Conservation (phyloP, 64 coral and sea anemone genomes). For the Montipora foliosa region DNA sequence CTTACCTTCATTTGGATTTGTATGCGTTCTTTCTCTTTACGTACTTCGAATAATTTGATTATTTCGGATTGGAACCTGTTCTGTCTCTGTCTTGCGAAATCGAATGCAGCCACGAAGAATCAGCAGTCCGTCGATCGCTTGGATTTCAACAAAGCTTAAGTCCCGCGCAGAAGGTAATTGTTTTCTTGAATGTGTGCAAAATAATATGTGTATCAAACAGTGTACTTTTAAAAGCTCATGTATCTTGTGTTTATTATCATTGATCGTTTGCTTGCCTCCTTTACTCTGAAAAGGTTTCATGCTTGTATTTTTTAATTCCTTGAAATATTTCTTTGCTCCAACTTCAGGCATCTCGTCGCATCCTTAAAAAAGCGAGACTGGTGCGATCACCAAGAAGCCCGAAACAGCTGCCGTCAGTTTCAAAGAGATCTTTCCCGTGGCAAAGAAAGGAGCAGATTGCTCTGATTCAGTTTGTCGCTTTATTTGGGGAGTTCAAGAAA, state of each 20-base stretch:
- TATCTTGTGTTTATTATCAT: no score
- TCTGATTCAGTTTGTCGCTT: conserved; percentile 14
- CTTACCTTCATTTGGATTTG: background rate
- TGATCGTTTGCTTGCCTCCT: no score
- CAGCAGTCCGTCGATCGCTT: background rate
- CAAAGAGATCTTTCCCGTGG: background rate
- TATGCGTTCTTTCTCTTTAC: no score
- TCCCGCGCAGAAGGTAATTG: background rate
- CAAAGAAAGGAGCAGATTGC: background rate
- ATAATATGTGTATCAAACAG: no score
- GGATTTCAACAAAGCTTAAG: background rate
- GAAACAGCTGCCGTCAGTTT: background rate
- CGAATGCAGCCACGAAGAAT: background rate
- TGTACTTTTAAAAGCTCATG: no score
- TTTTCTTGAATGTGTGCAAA: background rate
- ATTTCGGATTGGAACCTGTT: no score
- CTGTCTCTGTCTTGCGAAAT: background rate
- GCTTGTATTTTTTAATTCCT: no score
- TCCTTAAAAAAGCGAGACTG: background rate
- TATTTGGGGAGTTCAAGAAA: conserved; percentile 5
- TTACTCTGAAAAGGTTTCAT: no score
- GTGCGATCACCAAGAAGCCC: background rate
- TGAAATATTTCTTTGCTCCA: no score
- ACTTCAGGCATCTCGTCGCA: background rate
- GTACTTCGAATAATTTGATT: no score